phyloP scores from a whole-genome alignment of 1,140 invertebrate species.

The Drosophila bocki region DNA sequence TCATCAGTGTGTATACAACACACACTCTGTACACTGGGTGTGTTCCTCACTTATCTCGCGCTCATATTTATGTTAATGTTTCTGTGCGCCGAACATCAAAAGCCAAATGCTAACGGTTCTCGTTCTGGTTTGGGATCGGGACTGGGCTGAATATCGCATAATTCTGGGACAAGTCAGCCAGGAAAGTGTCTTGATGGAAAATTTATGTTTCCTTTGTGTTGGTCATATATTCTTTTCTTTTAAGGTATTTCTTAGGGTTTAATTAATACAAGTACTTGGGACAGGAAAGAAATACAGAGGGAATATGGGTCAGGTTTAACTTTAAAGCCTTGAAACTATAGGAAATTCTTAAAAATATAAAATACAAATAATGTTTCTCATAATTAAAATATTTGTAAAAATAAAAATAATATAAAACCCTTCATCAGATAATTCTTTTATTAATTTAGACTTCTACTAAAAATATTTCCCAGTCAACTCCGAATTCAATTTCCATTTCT shows the following conservation, averaged over 20 bases:
- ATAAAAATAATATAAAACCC: too few relatives aligned
- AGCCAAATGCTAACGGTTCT: conserved; percentile 69
- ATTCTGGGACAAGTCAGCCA: conserved; percentile 42
- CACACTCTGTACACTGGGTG: conserved; percentile 42
- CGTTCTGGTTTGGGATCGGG: conserved; percentile 16
- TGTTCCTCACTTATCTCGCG: conserved; percentile 76
- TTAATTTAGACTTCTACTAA: neutral
- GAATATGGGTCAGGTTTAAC: conserved; percentile 37
- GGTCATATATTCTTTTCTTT: neutral
- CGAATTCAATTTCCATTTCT: conserved; percentile 44
- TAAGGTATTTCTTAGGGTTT: conserved; percentile 43
- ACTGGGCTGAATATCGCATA: conserved; percentile 10
- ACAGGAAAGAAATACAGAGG: neutral
- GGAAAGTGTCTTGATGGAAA: conserved; percentile 72
- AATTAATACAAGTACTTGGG: conserved; percentile 62
- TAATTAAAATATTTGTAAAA: too few relatives aligned
- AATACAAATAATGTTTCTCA: neutral
- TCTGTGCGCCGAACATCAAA: conserved; percentile 76
- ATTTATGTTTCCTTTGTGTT: conserved; percentile 80
- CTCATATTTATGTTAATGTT: conserved; percentile 82
- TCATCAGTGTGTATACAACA: conserved; percentile 13
- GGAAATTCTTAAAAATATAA: neutral
- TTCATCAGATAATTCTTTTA: neutral
- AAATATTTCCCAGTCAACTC: conserved; percentile 29
- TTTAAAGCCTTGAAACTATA: conserved; percentile 6